A percentile compares a stretch with the other conserved stretches of the same genome.
phyloP scores from a whole-genome alignment of 2,113 vertebrate species.

The Phalacrocorax carbo region DNA sequence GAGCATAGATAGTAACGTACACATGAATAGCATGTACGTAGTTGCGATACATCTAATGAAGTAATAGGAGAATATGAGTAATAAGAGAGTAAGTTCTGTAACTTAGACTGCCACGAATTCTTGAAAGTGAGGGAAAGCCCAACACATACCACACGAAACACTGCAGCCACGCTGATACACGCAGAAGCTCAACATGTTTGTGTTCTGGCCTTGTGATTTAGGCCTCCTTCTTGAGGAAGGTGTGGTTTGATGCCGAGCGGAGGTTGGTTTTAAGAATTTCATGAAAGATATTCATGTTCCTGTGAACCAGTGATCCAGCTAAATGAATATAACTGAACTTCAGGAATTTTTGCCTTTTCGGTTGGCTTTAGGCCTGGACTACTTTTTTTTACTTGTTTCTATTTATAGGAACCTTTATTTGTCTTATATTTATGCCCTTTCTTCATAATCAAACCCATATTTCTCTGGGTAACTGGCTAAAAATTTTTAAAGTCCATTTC shows the following conservation, averaged over 20 bases:
- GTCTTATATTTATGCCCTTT: neutral
- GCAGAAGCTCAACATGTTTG: neutral
- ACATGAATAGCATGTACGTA: neutral
- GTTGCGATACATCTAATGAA: neutral
- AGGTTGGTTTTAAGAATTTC: neutral
- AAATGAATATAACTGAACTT: neutral
- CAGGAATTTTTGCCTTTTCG: neutral
- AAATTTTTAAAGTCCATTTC: neutral
- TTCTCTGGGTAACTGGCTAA: neutral
- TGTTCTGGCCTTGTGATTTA: neutral
- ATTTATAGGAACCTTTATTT: neutral
- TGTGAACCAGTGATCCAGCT: neutral
- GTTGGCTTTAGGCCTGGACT: neutral
- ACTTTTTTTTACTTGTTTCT: neutral
- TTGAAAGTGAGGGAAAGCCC: neutral
- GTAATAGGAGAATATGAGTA: neutral
- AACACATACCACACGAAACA: neutral
- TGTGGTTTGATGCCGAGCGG: neutral
- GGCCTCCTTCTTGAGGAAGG: neutral
- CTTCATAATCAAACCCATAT: neutral
- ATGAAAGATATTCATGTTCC: neutral
- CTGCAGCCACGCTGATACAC: neutral
- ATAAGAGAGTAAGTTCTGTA: neutral
- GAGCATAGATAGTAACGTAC: neutral
- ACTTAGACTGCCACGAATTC: neutral